Evolutionary conservation across 2,888 invertebrate species (phyloP).

Genomic region (Ligdia adustata): DNA sequence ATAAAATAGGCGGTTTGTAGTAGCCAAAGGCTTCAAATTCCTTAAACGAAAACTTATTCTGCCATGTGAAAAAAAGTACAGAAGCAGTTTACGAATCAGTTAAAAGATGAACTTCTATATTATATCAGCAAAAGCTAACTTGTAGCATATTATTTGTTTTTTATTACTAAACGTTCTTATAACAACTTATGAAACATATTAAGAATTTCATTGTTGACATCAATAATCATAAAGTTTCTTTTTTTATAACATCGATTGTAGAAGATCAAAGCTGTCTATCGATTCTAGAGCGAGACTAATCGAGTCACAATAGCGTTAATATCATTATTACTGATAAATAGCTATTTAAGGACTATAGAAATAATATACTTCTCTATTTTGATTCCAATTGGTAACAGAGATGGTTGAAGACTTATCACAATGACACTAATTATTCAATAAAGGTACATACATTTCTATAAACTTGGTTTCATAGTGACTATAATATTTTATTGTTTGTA

Average conservation of each 20-base stretch:
- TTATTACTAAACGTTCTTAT: too few relatives aligned
- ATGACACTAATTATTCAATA: too few relatives aligned
- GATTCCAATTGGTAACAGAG: too few relatives aligned
- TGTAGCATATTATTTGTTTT: too few relatives aligned
- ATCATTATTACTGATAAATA: constrained; percentile 41
- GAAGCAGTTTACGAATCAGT: background rate
- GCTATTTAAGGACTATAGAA: constrained; percentile 31
- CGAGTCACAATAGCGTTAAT: constrained; percentile 48
- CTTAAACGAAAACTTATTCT: constrained; percentile 1
- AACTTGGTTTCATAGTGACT: too few relatives aligned
- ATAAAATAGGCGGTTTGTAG: constrained; percentile 62
- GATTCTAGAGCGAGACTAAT: constrained; percentile 63
- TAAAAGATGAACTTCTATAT: constrained; percentile 3
- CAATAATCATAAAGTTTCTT: too few relatives aligned
- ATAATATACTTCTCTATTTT: constrained; percentile 17
- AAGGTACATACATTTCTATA: too few relatives aligned
- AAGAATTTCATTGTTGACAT: constrained; percentile 36
- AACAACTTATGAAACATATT: too few relatives aligned
- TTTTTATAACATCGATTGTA: constrained; percentile 59
- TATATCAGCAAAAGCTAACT: too few relatives aligned
- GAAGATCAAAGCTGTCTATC: constrained; percentile 54
- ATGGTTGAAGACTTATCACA: too few relatives aligned
- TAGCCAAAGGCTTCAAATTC: constrained; percentile 9
- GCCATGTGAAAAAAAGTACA: too few relatives aligned
- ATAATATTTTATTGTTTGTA: too few relatives aligned